These are phyloP conservation scores for Rhinichthys osculus DNA, from an alignment of 2,797 vertebrate genomes.

Conservation along the genomic window DNA sequence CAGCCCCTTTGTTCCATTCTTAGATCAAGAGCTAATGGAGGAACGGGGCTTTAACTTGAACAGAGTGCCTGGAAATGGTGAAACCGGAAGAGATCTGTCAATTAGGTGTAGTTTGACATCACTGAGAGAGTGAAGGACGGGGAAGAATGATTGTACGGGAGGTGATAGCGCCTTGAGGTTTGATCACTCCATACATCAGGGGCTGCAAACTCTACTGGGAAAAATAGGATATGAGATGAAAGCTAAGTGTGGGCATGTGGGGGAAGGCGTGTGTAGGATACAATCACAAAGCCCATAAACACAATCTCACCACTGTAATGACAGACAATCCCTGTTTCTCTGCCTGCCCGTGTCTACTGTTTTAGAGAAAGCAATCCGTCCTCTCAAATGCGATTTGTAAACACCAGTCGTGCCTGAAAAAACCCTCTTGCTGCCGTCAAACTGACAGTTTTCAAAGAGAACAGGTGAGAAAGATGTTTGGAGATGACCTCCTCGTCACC, in stretches of 20 bases:
- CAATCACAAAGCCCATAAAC: slow-evolving; percentile 35
- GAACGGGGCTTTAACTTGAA: slow-evolving; percentile 31
- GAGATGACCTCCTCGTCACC: slow-evolving; percentile 46
- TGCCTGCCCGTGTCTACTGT: background rate
- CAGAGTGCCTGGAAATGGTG: background rate
- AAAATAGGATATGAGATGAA: slow-evolving; percentile 13
- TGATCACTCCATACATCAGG: slow-evolving; percentile 68
- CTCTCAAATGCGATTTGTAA: background rate
- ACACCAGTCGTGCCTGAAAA: slow-evolving; percentile 13
- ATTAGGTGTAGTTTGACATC: slow-evolving; percentile 28
- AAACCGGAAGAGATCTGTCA: slow-evolving; percentile 9
- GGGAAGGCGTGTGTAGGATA: slow-evolving; percentile 21
- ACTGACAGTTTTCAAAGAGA: slow-evolving; percentile 4
- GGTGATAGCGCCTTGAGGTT: slow-evolving; percentile 57
- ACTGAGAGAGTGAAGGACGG: slow-evolving; percentile 4
- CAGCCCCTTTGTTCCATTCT: slow-evolving; percentile 60
- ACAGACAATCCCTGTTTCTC: slow-evolving; percentile 6
- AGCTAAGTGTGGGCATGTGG: slow-evolving; percentile 12
- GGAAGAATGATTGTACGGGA: background rate
- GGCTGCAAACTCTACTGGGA: slow-evolving; percentile 61
- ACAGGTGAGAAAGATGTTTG: background rate
- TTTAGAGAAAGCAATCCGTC: background rate
- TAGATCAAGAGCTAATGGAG: slow-evolving; percentile 63
- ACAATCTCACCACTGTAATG: slow-evolving; percentile 18
- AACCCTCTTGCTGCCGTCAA: background rate